Conservation (phyloP, 2,888 invertebrate species). For the Drosophila neonasuta region DNA sequence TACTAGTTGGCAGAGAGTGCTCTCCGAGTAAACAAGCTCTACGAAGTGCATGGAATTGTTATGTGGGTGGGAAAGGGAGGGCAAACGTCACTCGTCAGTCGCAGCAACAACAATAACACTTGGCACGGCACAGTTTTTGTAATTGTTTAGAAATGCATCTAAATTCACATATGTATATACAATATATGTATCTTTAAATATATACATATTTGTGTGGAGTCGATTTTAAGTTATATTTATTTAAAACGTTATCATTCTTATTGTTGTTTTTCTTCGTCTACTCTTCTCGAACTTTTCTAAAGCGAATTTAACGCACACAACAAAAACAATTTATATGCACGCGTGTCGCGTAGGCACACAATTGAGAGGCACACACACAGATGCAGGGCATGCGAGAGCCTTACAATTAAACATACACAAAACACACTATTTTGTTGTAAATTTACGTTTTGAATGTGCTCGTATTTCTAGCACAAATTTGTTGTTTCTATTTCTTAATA, state of each 20-base stretch:
- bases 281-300: constrained; percentile 25
- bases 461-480: constrained; percentile 50
- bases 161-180: constrained; percentile 9
- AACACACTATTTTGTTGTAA: constrained; percentile 19
- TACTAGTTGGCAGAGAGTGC: constrained; percentile 1
- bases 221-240: constrained; percentile 29
- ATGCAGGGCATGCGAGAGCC: constrained; percentile 15
- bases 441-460: constrained; percentile 32
- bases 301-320: constrained; percentile 37
- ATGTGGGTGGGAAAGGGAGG: constrained; percentile 44
- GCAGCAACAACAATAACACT: constrained; percentile 45
- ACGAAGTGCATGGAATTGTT: constrained; percentile 60
- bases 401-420: constrained; percentile 42
- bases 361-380: constrained; percentile 1
- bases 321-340: constrained; percentile 34
- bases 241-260: constrained; percentile 24
- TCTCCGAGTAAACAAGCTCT: constrained; percentile 67
- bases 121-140: constrained; percentile 60
- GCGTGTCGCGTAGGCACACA: constrained; percentile 10
- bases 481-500: constrained; percentile 38
- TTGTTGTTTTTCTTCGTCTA: constrained; percentile 25
- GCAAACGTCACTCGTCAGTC: constrained; percentile 58
- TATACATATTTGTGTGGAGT: not conserved
- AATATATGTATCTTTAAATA: not conserved
- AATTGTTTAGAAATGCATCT: constrained; percentile 51